phyloP scores from a whole-genome alignment of 2,113 vertebrate species.

The Ictalurus furcatus region DNA sequence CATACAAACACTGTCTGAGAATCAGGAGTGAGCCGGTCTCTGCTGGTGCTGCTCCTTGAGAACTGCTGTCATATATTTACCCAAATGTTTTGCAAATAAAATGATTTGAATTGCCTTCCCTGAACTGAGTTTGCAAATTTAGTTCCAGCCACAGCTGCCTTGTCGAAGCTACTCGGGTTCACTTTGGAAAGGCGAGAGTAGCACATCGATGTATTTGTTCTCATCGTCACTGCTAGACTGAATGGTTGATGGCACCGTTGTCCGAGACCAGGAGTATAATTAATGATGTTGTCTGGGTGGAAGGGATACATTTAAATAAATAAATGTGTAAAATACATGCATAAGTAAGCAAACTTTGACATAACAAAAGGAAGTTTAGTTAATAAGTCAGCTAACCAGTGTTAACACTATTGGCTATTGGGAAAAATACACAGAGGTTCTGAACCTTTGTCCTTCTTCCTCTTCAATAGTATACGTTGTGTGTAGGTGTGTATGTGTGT shows the following conservation, averaged over 20 bases:
- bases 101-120: neutral
- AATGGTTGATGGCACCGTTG: neutral
- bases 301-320: neutral
- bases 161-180: neutral
- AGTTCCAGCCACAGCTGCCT: neutral
- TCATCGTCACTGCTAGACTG: neutral
- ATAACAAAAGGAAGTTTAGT: neutral
- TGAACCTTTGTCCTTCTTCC: neutral
- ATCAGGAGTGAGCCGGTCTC: neutral
- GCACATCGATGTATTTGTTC: neutral
- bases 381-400: neutral
- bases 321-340: neutral
- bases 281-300: neutral
- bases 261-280: neutral
- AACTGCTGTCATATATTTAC: neutral
- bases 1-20: neutral
- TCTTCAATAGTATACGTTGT: neutral
- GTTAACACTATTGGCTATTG: neutral
- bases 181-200: neutral
- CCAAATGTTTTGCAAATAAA: conserved; percentile 33
- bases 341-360: neutral
- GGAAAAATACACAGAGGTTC: neutral
- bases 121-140: neutral
- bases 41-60: neutral
- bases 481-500: neutral